Evolutionary conservation across 2,888 invertebrate species (phyloP).

Genomic region (Hirtodrosophila alboralis): DNA sequence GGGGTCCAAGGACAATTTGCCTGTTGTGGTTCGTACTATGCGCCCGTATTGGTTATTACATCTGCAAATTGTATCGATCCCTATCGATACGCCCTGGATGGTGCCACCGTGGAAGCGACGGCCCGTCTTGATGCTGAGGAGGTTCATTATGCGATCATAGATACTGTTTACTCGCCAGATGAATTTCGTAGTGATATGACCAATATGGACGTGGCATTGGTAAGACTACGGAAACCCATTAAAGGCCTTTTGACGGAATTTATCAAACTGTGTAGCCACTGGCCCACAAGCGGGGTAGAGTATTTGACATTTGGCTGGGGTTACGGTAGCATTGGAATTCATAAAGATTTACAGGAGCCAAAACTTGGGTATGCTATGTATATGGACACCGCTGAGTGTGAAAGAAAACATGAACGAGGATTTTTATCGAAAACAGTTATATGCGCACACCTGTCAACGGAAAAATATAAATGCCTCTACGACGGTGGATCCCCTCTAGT

Average conservation of each 20-base stretch:
- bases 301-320: constrained; percentile 41
- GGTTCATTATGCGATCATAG: constrained; percentile 8
- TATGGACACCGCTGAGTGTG: neutral
- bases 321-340: constrained; percentile 12
- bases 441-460: constrained; percentile 9
- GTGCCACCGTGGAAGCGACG: constrained; percentile 23
- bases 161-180: constrained; percentile 33
- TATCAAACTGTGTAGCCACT: constrained; percentile 18
- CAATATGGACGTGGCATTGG: constrained; percentile 44
- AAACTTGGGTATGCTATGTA: neutral
- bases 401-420: neutral
- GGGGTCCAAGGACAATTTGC: constrained; percentile 6
- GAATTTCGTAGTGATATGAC: constrained; percentile 1
- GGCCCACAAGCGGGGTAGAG: accelerated
- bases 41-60: constrained; percentile 37
- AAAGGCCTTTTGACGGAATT: constrained; percentile 44
- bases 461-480: constrained; percentile 24
- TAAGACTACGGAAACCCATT: constrained; percentile 35
- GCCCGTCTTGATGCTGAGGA: neutral
- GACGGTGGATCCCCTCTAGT: constrained; percentile 39
- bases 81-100: constrained; percentile 9
- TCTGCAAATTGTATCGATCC: constrained; percentile 55
- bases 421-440: constrained; percentile 9
- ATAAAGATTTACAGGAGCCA: neutral
- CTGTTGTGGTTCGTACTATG: constrained; percentile 44